Evolutionary conservation across 2,113 vertebrate genomes (phyloP), one percentile per base, ranked within the genome.

Genomic region (Asarcornis scutulata): DNA sequence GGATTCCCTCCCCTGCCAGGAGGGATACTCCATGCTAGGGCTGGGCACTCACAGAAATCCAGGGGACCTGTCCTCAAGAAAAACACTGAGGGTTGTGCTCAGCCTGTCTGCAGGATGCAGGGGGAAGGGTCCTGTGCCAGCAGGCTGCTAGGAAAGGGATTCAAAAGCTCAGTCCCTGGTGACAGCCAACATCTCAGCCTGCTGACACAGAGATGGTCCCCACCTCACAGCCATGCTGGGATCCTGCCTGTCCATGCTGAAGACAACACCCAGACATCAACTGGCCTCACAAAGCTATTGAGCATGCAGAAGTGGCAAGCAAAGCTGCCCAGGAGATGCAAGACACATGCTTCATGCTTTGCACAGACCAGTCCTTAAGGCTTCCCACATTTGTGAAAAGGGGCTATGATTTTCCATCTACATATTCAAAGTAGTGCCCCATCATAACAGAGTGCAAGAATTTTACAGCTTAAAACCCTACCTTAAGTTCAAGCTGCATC

Each of bases 381-480:
- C 25, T 29, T n/a, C 60, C 26, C 53, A 66, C 8, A 12, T 26
- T 31, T 25, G 1, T 12, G 34, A 64, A 60, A 31, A 10, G 66
- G 26, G 13, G 7, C 42, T n/a, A 34, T 4, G 4, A 18, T 3
- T 2, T 6, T 7, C 48, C 42, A 20, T 18, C 17, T 46, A 25
- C 16, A 6, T 5, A 4, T 17, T 34, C 34, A 59, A 12, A n/a
- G 50, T 36, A 32, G 22, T 0, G 1, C 52, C 10, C 5, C 36
- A 3, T 9, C 9, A 29, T 0, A 0, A 10, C 44, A 25, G 16
- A 55, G 6, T 17, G 3, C 17, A 52, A 76, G 23, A 63, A 60
- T 3, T 72, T 4, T 20, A 32, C 20, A 91, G 34, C 26, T 32
- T 64, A 48, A 89, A 60, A 6, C 2, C 2, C 26, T 26, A 13